A percentile compares a stretch with the other conserved stretches of the same genome.
Conservation (phyloP, 2,888 invertebrate genomes). For the Lepidochrysops patricia region DNA sequence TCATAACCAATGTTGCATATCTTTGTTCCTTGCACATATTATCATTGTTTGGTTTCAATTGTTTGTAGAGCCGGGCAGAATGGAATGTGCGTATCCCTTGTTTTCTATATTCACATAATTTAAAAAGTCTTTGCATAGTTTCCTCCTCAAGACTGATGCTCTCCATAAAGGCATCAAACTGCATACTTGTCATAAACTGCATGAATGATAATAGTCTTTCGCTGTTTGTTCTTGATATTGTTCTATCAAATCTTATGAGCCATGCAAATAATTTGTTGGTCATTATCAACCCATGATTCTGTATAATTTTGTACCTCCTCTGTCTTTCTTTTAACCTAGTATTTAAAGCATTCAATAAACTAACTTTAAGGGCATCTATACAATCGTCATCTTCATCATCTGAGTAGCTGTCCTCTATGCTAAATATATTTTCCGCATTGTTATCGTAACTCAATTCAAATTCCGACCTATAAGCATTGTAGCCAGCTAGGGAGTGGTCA, state of each 20-base stretch:
- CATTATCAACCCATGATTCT: slow-evolving; percentile 86
- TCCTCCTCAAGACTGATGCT: slow-evolving; percentile 82
- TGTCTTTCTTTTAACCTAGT: slow-evolving; percentile 82
- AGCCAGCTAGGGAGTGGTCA: slow-evolving; percentile 81
- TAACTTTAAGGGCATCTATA: slow-evolving; percentile 78
- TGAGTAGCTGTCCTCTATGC: slow-evolving; percentile 55
- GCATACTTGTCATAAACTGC: slow-evolving; percentile 81
- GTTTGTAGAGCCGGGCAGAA: slow-evolving; percentile 78
- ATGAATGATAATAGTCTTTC: slow-evolving; percentile 81
- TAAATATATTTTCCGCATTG: slow-evolving; percentile 83
- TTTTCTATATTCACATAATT: slow-evolving; percentile 78
- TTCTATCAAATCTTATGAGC: slow-evolving; percentile 80
- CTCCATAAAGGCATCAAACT: slow-evolving; percentile 86
- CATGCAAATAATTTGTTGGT: slow-evolving; percentile 80
- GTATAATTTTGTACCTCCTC: slow-evolving; percentile 81
- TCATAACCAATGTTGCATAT: slow-evolving; percentile 44
- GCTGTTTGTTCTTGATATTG: slow-evolving; percentile 70
- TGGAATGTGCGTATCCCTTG: slow-evolving; percentile 81
- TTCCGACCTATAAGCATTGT: slow-evolving; percentile 89
- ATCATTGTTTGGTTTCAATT: slow-evolving; percentile 76
- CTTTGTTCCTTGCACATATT: slow-evolving; percentile 67
- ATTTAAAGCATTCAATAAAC: slow-evolving; percentile 83
- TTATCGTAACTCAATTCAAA: slow-evolving; percentile 89
- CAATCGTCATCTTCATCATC: slow-evolving; percentile 68
- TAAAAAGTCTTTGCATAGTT: slow-evolving; percentile 75